These are phyloP conservation scores for Microplitis demolitor DNA, from an alignment of 1,140 invertebrate genomes.

Conservation along the genomic window DNA sequence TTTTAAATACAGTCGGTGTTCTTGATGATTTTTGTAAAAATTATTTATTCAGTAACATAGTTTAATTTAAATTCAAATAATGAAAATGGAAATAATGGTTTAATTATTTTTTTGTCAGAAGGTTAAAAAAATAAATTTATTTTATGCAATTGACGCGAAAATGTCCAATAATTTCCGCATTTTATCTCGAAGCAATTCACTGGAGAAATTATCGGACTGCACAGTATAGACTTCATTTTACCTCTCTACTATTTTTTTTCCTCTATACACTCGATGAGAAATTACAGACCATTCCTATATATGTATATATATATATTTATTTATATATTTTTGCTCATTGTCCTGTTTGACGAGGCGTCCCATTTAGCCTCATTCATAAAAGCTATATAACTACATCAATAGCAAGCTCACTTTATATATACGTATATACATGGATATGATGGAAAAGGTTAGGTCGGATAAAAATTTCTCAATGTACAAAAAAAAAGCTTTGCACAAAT, in stretches of 20 bases:
- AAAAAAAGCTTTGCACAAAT: conserved; percentile 21
- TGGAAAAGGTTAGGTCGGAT: background rate
- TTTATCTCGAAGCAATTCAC: background rate
- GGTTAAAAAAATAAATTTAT: background rate
- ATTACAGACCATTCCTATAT: background rate
- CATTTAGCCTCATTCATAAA: conserved; percentile 18
- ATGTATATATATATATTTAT: background rate
- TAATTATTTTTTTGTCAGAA: too few relatives aligned
- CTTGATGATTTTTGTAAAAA: too few relatives aligned
- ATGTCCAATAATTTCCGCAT: background rate
- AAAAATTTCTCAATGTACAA: background rate
- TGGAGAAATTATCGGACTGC: background rate
- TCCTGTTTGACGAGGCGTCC: conserved; percentile 14
- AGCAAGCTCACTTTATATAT: background rate
- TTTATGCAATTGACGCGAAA: background rate
- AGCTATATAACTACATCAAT: conserved; percentile 22
- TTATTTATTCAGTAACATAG: too few relatives aligned
- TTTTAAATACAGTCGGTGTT: too few relatives aligned
- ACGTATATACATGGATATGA: background rate
- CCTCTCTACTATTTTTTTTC: background rate
- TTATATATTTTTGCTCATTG: conserved; percentile 9
- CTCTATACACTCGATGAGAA: conserved; percentile 4
- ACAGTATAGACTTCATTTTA: background rate
- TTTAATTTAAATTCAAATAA: too few relatives aligned
- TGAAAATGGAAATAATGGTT: too few relatives aligned